Evolutionary conservation across 92 coral and sea anemone genomes (phyloP).

Genomic region (Phymanthus crucifer): DNA sequence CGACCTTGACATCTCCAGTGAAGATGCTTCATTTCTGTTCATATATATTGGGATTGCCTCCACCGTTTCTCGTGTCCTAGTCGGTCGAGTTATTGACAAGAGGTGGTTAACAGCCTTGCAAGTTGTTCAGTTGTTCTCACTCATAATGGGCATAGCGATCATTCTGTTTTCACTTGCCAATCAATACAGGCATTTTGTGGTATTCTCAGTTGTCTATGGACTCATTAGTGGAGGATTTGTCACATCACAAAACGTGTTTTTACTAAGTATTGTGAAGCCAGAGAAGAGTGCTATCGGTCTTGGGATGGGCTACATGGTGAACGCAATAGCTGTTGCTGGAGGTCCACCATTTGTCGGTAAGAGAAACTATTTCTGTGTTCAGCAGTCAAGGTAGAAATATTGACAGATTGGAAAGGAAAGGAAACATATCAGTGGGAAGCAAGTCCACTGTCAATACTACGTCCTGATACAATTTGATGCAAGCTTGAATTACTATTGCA

Average conservation of each 20-base stretch:
- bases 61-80: conserved; percentile 19
- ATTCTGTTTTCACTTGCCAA: conserved; percentile 1
- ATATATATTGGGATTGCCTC: conserved; percentile 23
- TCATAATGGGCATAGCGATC: conserved; percentile 2
- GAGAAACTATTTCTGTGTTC: no score
- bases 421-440: no score
- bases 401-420: no score
- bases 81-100: conserved; percentile 8
- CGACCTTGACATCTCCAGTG: conserved; percentile 31
- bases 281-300: conserved; percentile 29
- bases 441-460: no score
- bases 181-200: conserved; percentile 22
- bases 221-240: conserved; percentile 18
- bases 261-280: conserved; percentile 12
- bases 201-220: conserved; percentile 16
- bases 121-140: conserved; percentile 3
- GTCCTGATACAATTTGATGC: no score
- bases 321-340: conserved; percentile 13
- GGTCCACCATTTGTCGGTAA: conserved; percentile 37
- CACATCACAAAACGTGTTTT: conserved; percentile 18
- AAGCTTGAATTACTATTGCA: no score
- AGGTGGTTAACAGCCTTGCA: conserved; percentile 30
- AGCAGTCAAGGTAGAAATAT: no score
- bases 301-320: conserved; percentile 28
- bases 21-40: conserved; percentile 34